Base-by-base conservation (phyloP, 2,888 invertebrate genomes). In the Tetragonula carbonaria region DNA sequence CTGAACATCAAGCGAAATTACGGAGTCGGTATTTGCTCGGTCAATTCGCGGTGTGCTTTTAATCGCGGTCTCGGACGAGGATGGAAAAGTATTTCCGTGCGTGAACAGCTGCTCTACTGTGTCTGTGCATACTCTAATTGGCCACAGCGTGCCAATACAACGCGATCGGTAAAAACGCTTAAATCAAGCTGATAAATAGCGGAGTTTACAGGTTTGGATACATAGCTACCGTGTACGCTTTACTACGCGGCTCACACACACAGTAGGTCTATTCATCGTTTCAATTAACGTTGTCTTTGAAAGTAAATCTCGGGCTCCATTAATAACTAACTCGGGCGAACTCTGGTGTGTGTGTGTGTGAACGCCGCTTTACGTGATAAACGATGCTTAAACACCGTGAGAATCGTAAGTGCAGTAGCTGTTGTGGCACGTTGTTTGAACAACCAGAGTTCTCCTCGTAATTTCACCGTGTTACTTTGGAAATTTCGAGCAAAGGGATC, bases 161-260 rank as follows among this genome's bases (percentile, higher is more conserved):
- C 67, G 55, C 6, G 62, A 28, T 33, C 45, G 59, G 65, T 74
- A 70, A 74, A 74, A 74, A 70, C 72, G 74, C 28, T 57, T 70
- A 53, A 80, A 82, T 65, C 57, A 51, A 74, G 28, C 51, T 67
- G 80, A 82, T 74, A 70, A 82, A 80, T 66, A 80, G 70, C n/a
- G 63, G 51, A 74, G 80, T 74, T 79, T 70, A 45, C 68, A 63
- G 63, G 63, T 55, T 33, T 59, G 6, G 23, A 23, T 71, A 57
- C 33, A 28, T 28, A 51, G 63, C 68, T 79, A 79, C 81, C 62
- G 78, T 74, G 21, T 23, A 23, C 55, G 71, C 18, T 71, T 71
- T 23, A 59, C 23, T 74, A 66, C 63, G 11, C 57, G 51, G 11
- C 16, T 38, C 50, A 33, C 50, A 16, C 21, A 23, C n/a, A 70